Evolutionary conservation across 1,140 invertebrate species (phyloP).

Genomic region (Trichonephila clavata): DNA sequence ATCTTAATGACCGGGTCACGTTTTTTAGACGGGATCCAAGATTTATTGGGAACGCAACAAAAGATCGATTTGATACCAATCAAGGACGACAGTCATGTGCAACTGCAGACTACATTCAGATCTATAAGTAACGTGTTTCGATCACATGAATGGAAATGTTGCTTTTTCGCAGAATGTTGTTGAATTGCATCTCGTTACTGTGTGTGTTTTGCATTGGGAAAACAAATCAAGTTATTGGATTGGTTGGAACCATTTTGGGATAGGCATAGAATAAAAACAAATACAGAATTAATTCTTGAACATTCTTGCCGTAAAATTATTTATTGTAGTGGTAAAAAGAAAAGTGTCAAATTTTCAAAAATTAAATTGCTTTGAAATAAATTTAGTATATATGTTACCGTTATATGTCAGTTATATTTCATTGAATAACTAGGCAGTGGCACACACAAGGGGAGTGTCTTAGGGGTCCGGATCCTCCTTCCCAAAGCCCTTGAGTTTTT

Average conservation of each 20-base stretch:
- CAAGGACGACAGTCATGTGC: conserved; percentile 12
- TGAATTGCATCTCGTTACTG: background rate
- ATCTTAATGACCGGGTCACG: conserved; percentile 70
- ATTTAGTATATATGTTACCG: too few relatives aligned
- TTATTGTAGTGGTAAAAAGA: too few relatives aligned
- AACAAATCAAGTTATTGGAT: background rate
- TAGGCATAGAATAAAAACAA: background rate
- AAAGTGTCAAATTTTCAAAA: too few relatives aligned
- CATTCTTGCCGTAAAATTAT: too few relatives aligned
- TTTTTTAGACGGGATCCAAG: conserved; percentile 48
- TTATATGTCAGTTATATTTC: too few relatives aligned
- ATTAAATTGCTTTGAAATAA: too few relatives aligned
- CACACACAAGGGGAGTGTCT: too few relatives aligned
- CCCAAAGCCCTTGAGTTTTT: too few relatives aligned
- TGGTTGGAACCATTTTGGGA: background rate
- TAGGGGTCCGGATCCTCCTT: too few relatives aligned
- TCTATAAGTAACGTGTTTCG: background rate
- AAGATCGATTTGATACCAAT: conserved; percentile 66
- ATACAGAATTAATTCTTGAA: too few relatives aligned
- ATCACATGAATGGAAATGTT: background rate
- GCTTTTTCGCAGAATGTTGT: background rate
- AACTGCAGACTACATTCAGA: background rate
- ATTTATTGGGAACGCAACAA: conserved; percentile 56
- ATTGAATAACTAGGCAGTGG: too few relatives aligned
- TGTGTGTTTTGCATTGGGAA: background rate